Evolutionary conservation across 37 sponge, comb jelly and placozoan genomes (phyloP), one percentile per base, ranked within the genome.

Genomic region (Cliona cf. orientalis): DNA sequence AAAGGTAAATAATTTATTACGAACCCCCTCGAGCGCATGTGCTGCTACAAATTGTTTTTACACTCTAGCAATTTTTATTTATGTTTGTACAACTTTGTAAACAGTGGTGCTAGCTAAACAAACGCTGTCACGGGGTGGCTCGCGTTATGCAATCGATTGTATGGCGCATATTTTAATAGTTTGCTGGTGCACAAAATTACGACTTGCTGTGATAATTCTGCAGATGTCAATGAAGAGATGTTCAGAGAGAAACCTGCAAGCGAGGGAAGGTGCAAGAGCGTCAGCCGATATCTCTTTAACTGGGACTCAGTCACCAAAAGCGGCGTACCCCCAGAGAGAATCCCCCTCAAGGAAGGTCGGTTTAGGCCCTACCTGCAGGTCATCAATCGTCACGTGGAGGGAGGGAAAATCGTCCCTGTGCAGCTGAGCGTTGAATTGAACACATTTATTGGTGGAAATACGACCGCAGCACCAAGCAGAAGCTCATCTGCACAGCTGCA

Each of bases 1-100:
- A 42, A 37, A 75, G 87, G 87, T 87, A 40, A 37, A 70, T 36
- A 37, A n/a, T 61, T 61, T 26, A 5, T 12, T 31, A 61, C 11
- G 28, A 61, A 5, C 62, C 23, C 31, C 28, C 62, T 61, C 14
- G 62, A 23, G 19, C 62, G 28, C 31, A 6, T 5, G 19, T 17
- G 62, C 4, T 26, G 25, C 28, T 32, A 19, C 62, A 5, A 17
- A 49, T 11, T 49, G n/a, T n/a, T n/a, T n/a, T n/a, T n/a, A n/a
- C n/a, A n/a, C n/a, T n/a, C n/a, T n/a, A n/a, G n/a, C n/a, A n/a
- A n/a, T n/a, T n/a, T n/a, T n/a, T n/a, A n/a, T n/a, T n/a, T n/a
- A n/a, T n/a, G n/a, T n/a, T n/a, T n/a, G n/a, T n/a, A n/a, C n/a
- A n/a, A n/a, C n/a, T n/a, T n/a, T n/a, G n/a, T n/a, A n/a, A n/a